These are phyloP conservation scores for Tetragnatha montana DNA, from an alignment of 2,888 invertebrate species.

Conservation along the genomic window DNA sequence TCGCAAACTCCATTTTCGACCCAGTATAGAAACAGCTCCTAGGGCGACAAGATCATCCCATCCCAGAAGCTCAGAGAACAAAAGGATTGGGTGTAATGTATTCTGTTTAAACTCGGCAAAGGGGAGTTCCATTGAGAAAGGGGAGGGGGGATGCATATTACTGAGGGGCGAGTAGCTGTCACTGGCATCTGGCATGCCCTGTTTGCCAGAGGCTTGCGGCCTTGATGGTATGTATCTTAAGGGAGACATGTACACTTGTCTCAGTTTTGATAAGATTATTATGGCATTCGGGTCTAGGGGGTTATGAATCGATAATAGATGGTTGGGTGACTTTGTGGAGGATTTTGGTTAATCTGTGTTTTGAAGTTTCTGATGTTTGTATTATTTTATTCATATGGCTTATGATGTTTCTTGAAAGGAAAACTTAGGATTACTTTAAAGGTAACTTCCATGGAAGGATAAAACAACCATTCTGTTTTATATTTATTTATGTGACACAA, in stretches of 20 bases:
- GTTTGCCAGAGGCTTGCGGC: conserved; percentile 36
- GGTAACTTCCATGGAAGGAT: too few relatives aligned
- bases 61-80: conserved; percentile 35
- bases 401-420: too few relatives aligned
- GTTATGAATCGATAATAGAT: not conserved
- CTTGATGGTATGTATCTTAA: not conserved
- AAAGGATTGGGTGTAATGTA: conserved; percentile 44
- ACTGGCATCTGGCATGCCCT: conserved; percentile 49
- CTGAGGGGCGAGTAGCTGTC: conserved; percentile 26
- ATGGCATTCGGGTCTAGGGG: not conserved
- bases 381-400: too few relatives aligned
- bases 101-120: conserved; percentile 35
- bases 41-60: conserved; percentile 35
- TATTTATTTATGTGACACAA: too few relatives aligned
- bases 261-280: conserved; percentile 25
- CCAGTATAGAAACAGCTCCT: conserved; percentile 10
- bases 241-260: conserved; percentile 5
- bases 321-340: too few relatives aligned
- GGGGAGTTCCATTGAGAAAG: not conserved
- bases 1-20: conserved; percentile 18
- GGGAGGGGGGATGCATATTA: not conserved
- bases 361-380: too few relatives aligned
- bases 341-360: too few relatives aligned
- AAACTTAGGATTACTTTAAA: too few relatives aligned
- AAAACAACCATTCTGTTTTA: too few relatives aligned